Evolutionary conservation across 2,888 invertebrate genomes (phyloP).

Genomic region (Hedya salicella): DNA sequence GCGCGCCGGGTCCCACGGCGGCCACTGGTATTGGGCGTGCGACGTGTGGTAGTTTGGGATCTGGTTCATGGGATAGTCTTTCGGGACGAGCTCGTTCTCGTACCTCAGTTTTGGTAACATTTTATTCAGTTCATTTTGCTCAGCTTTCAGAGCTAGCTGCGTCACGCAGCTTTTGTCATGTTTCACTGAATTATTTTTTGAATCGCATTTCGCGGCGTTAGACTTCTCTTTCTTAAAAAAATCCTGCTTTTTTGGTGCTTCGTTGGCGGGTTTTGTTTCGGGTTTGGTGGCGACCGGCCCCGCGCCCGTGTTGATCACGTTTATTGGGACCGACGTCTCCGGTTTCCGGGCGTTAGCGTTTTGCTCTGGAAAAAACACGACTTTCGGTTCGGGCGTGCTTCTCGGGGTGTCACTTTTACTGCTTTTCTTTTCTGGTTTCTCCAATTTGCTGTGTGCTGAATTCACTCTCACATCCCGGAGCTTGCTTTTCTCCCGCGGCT

Average conservation of each 20-base stretch:
- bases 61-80: slow-evolving; percentile 87
- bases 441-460: slow-evolving; percentile 78
- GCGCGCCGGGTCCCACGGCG: slow-evolving; percentile 84
- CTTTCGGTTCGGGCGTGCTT: slow-evolving; percentile 76
- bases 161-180: slow-evolving; percentile 76
- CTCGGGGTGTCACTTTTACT: slow-evolving; percentile 72
- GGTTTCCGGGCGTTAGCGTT: slow-evolving; percentile 70
- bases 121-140: slow-evolving; percentile 83
- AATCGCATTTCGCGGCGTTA: slow-evolving; percentile 67
- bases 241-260: slow-evolving; percentile 80
- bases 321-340: slow-evolving; percentile 77
- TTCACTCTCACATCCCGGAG: slow-evolving; percentile 79
- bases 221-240: slow-evolving; percentile 83
- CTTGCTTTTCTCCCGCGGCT: slow-evolving; percentile 78
- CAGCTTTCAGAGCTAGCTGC: slow-evolving; percentile 70
- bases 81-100: slow-evolving; percentile 83
- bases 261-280: slow-evolving; percentile 68
- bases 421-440: slow-evolving; percentile 75
- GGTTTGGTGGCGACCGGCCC: slow-evolving; percentile 66
- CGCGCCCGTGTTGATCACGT: slow-evolving; percentile 75
- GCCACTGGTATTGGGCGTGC: slow-evolving; percentile 87
- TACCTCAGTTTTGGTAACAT: slow-evolving; percentile 82
- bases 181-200: slow-evolving; percentile 72
- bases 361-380: slow-evolving; percentile 77
- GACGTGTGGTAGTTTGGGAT: slow-evolving; percentile 88